Base-by-base conservation (phyloP, 2,888 invertebrate genomes). In the Diplazon laetatorius region DNA sequence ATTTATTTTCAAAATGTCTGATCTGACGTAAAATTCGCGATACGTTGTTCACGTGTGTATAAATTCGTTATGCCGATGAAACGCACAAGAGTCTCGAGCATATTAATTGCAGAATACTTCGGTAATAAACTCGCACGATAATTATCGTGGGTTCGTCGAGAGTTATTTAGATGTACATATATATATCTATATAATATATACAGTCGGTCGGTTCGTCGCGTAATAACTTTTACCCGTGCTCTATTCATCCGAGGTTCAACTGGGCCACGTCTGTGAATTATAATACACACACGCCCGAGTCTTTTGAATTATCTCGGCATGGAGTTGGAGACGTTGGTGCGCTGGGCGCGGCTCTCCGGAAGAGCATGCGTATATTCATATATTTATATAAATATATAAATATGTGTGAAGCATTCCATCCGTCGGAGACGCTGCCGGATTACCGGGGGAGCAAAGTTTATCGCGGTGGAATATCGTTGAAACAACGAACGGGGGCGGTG, bases 241-340 rank as follows among this genome's bases (percentile, higher is more conserved):
- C 42, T 42, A 78, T 72, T 50, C 46, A 46, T 30, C 52, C 12
- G 37, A 20, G 20, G n/a, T 44, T 12, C 16, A 46, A 20, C 39
- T 48, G 22, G 48, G 50, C 20, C 52, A n/a, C 52, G 52, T 18
- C 16, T 39, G 25, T 35, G 46, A 50, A 10, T 69, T 55, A 25
- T 42, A 72, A 44, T 22, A 62, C 16, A 14, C 2, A 30, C 30
- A 42, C 52, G 16, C 18, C 37, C 48, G 35, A 30, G 52, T 57
- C n/a, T n/a, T 46, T 73, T 30, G 50, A 66, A 35, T 73, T 66
- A 16, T 57, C 44, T 1, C 9, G 16, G 48, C 8, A 22, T 5
- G 12, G 6, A 65, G 59, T 70, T 60, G 65, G 71, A 52, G 48
- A 63, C 72, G 73, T 74, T 78, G 73, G 73, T 72, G 73, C 65